Evolutionary conservation across 2,888 invertebrate genomes (phyloP).

Genomic region (Prosopocoilus inquinatus): DNA sequence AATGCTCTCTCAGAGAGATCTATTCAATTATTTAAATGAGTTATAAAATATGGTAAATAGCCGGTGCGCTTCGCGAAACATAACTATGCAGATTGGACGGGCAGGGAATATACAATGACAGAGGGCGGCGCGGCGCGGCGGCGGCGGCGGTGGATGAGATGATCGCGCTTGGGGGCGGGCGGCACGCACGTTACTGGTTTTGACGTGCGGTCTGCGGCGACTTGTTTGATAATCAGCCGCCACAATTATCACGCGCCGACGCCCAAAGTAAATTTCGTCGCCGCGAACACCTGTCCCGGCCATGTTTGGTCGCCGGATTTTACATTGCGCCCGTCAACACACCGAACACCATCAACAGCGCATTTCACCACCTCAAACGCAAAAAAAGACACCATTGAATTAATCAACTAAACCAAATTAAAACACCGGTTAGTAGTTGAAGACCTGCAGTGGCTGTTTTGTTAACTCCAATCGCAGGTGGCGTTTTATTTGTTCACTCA

Average conservation of each 20-base stretch:
- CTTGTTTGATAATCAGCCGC: slow-evolving; percentile 1
- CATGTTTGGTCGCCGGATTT: no score
- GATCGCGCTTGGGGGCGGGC: background rate
- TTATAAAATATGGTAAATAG: slow-evolving; percentile 29
- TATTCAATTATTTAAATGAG: slow-evolving; percentile 28
- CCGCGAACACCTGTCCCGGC: no score
- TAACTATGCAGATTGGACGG: slow-evolving; percentile 25
- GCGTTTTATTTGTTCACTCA: no score
- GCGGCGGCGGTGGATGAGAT: background rate
- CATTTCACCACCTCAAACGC: no score
- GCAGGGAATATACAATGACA: slow-evolving; percentile 15
- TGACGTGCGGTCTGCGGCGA: slow-evolving; percentile 7
- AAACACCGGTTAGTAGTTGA: no score
- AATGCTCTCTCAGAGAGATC: slow-evolving; percentile 14
- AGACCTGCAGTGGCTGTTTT: no score
- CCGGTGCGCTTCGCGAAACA: slow-evolving; percentile 20
- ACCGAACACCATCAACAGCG: no score
- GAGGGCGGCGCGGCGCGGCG: background rate
- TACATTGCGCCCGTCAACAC: no score
- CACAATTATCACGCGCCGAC: background rate
- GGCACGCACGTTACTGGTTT: slow-evolving; percentile 1
- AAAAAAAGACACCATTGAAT: no score
- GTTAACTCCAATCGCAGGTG: no score
- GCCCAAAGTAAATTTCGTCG: background rate
- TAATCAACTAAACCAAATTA: no score